These are phyloP conservation scores for Drosophila sproati DNA, from an alignment of 1,140 invertebrate genomes.

Conservation along the genomic window DNA sequence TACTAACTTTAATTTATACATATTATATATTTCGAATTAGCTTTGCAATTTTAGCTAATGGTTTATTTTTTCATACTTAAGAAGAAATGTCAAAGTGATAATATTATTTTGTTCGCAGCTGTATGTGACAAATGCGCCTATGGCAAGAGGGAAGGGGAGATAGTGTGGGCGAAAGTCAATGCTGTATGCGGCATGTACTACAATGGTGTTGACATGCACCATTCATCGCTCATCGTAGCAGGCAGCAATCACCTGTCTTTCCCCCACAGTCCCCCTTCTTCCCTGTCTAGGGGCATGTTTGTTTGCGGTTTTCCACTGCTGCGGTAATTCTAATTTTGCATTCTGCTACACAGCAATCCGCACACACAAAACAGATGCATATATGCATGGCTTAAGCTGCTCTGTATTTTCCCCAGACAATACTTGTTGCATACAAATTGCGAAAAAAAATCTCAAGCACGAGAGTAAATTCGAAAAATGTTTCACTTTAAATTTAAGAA, in stretches of 20 bases:
- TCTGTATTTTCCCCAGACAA: slow-evolving; percentile 47
- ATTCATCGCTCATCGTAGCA: slow-evolving; percentile 24
- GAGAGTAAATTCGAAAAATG: too few relatives aligned
- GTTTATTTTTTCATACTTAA: too few relatives aligned
- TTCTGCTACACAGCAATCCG: slow-evolving; percentile 38
- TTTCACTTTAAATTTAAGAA: neutral
- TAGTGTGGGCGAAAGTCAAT: neutral
- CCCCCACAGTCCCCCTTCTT: neutral
- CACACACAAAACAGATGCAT: slow-evolving; percentile 10
- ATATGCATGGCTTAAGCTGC: slow-evolving; percentile 13
- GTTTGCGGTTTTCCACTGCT: slow-evolving; percentile 33
- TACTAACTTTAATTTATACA: too few relatives aligned
- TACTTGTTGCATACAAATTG: slow-evolving; percentile 75
- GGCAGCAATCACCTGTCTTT: neutral
- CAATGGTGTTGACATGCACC: slow-evolving; percentile 61
- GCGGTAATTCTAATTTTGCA: slow-evolving; percentile 64
- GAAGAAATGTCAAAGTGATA: neutral
- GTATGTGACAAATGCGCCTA: slow-evolving; percentile 63
- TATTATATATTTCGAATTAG: too few relatives aligned
- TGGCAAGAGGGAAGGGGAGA: slow-evolving; percentile 23
- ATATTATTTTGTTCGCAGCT: neutral
- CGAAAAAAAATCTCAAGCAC: neutral
- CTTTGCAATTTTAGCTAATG: too few relatives aligned
- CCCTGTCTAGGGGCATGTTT: slow-evolving; percentile 21
- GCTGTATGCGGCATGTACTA: slow-evolving; percentile 39